phyloP scores from a whole-genome alignment of 2,113 vertebrate genomes.

The Lepus timidus region DNA sequence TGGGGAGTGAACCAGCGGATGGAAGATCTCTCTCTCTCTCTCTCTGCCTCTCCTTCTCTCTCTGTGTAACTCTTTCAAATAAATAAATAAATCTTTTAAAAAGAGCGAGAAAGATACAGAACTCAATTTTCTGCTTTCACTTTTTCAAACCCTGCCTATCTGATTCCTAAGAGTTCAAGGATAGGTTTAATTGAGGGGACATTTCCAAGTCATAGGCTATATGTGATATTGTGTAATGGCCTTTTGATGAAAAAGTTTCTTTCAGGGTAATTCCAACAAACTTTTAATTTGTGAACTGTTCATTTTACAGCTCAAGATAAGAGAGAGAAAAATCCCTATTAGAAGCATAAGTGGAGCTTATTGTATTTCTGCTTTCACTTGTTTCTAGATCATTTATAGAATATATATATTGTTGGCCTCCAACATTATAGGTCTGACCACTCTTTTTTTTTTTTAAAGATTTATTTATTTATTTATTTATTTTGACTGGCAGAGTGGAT shows the following conservation, averaged over 20 bases:
- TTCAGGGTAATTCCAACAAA: constrained; percentile 25
- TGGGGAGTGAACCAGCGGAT: too few relatives aligned
- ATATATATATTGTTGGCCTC: constrained; percentile 15
- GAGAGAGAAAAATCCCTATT: constrained; percentile 17
- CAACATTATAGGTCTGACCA: neutral
- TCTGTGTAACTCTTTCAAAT: too few relatives aligned
- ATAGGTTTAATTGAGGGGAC: constrained; percentile 38
- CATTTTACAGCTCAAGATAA: constrained; percentile 27
- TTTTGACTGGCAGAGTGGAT: too few relatives aligned
- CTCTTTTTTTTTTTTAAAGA: neutral
- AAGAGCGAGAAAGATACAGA: neutral
- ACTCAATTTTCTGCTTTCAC: constrained; percentile 11
- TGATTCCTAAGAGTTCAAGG: constrained; percentile 47
- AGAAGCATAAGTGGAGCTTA: neutral
- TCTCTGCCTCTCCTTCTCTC: too few relatives aligned
- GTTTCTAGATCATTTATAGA: constrained; percentile 39
- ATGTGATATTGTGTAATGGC: neutral
- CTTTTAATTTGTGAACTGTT: constrained; percentile 43
- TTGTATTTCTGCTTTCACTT: neutral
- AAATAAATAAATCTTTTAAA: too few relatives aligned
- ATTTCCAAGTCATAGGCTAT: constrained; percentile 40
- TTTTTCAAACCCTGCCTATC: constrained; percentile 24
- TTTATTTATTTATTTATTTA: too few relatives aligned
- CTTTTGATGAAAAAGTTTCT: constrained; percentile 58
- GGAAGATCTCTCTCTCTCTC: too few relatives aligned